A percentile compares a stretch with the other conserved stretches of the same genome.
These are phyloP conservation scores for Mallateleia sp. DNA, from an alignment of 2,888 invertebrate genomes.

Conservation along the genomic window DNA sequence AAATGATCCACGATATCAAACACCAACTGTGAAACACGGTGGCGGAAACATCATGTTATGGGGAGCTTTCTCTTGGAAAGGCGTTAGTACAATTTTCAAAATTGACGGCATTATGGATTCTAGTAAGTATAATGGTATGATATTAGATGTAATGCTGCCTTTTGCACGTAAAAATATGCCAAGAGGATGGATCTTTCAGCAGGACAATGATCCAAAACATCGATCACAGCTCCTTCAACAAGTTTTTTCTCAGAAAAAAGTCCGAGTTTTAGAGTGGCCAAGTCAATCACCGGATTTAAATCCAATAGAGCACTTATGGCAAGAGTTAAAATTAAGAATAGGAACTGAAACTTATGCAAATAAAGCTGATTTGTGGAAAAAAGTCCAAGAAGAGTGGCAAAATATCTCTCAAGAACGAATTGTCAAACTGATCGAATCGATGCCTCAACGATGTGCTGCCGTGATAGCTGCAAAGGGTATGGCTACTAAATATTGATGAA, in stretches of 20 bases:
- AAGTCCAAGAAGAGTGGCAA: conserved; percentile 1
- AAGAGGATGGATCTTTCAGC: conserved; percentile 21
- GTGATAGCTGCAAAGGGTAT: conserved; percentile 44
- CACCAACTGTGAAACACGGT: conserved; percentile 34
- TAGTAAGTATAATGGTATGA: conserved; percentile 2
- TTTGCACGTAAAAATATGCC: conserved; percentile 2
- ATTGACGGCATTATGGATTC: conserved; percentile 35
- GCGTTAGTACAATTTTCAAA: conserved; percentile 27
- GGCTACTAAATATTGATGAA: conserved; percentile 50
- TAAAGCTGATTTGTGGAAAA: background rate
- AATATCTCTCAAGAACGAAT: background rate
- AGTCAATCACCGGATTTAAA: conserved; percentile 34
- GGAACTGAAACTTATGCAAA: no score
- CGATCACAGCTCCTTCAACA: conserved; percentile 2
- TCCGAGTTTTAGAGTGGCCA: conserved; percentile 32
- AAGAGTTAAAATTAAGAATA: background rate
- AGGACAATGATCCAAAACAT: conserved; percentile 7
- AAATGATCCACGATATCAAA: conserved; percentile 32
- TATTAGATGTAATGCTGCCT: background rate
- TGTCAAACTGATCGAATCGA: conserved; percentile 44
- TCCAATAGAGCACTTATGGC: conserved; percentile 38
- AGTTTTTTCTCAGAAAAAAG: background rate
- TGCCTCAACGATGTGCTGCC: conserved; percentile 42
- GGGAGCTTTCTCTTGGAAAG: conserved; percentile 20
- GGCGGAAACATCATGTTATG: conserved; percentile 29